phyloP scores from a whole-genome alignment of 2,113 vertebrate species.

The Herpetotheres cachinnans region DNA sequence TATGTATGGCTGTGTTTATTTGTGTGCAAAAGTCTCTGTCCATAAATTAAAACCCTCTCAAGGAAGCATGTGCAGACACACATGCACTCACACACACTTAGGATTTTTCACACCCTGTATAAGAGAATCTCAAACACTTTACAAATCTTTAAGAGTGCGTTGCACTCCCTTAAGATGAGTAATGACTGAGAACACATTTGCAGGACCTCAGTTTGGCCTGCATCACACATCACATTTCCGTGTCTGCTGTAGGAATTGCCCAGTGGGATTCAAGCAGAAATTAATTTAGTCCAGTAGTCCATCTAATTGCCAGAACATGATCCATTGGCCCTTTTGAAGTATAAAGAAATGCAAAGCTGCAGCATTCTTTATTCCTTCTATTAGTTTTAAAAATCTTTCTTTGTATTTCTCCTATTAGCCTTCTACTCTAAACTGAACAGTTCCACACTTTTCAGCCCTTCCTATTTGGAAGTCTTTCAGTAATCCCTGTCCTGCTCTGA shows the following conservation, averaged over 20 bases:
- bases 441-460: not conserved
- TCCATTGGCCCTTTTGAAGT: not conserved
- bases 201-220: not conserved
- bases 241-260: not conserved
- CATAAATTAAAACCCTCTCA: slow-evolving; percentile 8
- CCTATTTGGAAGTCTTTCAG: not conserved
- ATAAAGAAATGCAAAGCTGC: not conserved
- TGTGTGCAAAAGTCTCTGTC: not conserved
- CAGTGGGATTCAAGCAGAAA: not conserved
- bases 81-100: not conserved
- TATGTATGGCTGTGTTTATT: not conserved
- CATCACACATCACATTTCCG: not conserved
- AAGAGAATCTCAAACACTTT: slow-evolving; percentile 40
- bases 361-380: not conserved
- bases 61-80: not conserved
- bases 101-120: not conserved
- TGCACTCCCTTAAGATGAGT: slow-evolving; percentile 16
- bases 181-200: slow-evolving; percentile 15
- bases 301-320: not conserved
- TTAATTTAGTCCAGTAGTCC: not conserved
- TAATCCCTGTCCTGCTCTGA: not conserved
- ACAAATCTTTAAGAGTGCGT: slow-evolving; percentile 27
- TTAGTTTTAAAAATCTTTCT: not conserved
- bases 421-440: not conserved
- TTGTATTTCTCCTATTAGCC: not conserved